phyloP scores from a whole-genome alignment of 2,797 vertebrate genomes.

The Liasis olivaceus region DNA sequence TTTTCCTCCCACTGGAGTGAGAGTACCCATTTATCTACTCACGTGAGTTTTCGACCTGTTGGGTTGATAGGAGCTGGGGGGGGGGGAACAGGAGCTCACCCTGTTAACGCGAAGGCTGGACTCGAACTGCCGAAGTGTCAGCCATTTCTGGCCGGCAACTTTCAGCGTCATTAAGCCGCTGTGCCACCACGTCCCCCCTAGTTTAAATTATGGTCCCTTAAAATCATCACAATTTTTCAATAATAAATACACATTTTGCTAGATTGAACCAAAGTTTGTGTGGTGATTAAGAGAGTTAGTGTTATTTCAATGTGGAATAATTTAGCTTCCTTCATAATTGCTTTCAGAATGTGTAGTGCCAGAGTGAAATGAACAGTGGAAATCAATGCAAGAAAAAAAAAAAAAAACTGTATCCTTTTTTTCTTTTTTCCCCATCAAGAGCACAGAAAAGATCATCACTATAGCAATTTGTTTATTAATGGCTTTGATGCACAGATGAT shows the following conservation, averaged over 20 bases:
- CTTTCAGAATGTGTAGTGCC: not conserved
- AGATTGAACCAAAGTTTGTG: not conserved
- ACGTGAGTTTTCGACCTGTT: too few species aligned
- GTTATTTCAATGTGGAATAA: not conserved
- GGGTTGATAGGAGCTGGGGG: too few species aligned
- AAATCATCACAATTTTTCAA: not conserved
- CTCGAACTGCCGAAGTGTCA: too few species aligned
- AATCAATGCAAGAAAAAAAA: slow-evolving; percentile 23
- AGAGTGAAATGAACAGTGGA: slow-evolving; percentile 34
- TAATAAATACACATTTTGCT: not conserved
- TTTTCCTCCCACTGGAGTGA: too few species aligned
- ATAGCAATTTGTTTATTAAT: slow-evolving; percentile 62
- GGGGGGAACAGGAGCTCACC: too few species aligned
- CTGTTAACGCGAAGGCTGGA: too few species aligned
- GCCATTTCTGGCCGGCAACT: too few species aligned
- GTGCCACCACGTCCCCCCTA: too few species aligned
- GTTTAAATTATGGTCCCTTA: not conserved
- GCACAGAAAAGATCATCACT: slow-evolving; percentile 51
- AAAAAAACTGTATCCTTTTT: slow-evolving; percentile 27
- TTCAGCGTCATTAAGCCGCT: too few species aligned
- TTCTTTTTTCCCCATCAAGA: slow-evolving; percentile 25
- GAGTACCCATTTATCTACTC: too few species aligned
- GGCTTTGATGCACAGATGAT: slow-evolving; percentile 43
- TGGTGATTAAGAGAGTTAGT: not conserved
- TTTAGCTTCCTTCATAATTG: not conserved